Evolutionary conservation across 1,140 invertebrate species (phyloP), one percentile per base, ranked within the genome.

Genomic region (Sweltsa coloradensis): DNA sequence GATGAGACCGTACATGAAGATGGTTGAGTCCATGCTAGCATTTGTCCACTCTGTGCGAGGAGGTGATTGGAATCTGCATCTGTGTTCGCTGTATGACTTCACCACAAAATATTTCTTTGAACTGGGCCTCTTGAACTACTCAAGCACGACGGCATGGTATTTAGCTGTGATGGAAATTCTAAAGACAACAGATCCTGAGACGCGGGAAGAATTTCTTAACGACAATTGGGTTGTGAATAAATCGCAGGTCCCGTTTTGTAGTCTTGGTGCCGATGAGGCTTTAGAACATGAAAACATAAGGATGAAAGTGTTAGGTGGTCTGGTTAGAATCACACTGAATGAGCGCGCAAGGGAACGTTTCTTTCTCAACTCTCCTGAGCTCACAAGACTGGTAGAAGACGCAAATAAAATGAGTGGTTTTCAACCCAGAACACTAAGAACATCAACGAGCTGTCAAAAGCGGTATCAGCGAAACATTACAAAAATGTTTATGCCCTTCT

Each of bases 311-410:
- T 26, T 21, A 26, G 42, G 6, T 9, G 6, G 42, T 26, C 24
- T 21, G 16, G 42, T 44, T 34, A 9, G 42, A 21, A 44, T 44
- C 18, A 9, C 14, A 13, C 26, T 44, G 22, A 44, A 44, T 21
- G 7, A 31, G 29, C 24, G 29, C 18, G 42, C 42, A 44, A 44
- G 42, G 18, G 29, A 22, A 31, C 42, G 22, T 44, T 44, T 44
- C 42, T 31, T 44, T 18, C 26, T 44, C 21, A 44, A 14, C 26
- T 44, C 42, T 44, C 22, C 42, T 44, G 42, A 44, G 19, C 42
- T 44, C 29, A 24, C 19, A 3, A 13, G 2, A 6, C 9, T 44
- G 5, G 22, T 44, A n/a, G 29, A 44, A 44, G 42, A 44, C 24
- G 11, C 42, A 5, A 25, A 44, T 19, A 27, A 22, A 9, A 25